A percentile compares a stretch with the other conserved stretches of the same genome.
These are phyloP conservation scores for Heliconius himera DNA, from an alignment of 1,140 invertebrate species.

Conservation along the genomic window DNA sequence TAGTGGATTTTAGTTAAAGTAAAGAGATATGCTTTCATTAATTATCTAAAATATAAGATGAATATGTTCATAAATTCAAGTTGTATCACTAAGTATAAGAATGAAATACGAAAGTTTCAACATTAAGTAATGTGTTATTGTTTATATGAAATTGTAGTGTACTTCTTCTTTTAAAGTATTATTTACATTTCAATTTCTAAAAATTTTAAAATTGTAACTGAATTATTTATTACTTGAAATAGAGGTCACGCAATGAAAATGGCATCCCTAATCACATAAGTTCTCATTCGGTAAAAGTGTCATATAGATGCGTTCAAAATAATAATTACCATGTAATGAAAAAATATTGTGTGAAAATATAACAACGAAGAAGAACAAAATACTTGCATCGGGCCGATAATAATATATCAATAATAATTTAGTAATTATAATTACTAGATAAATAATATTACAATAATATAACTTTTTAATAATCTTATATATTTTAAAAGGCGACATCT, in stretches of 20 bases:
- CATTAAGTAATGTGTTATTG: no score
- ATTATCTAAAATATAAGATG: no score
- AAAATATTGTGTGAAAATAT: neutral
- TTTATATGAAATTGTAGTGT: no score
- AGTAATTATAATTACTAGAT: neutral
- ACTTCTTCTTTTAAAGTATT: no score
- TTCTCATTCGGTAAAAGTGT: slow-evolving; percentile 12
- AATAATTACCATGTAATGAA: neutral
- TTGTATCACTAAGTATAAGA: no score
- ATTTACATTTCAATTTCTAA: neutral
- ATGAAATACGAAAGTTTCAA: no score
- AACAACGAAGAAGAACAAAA: neutral
- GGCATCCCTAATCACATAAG: neutral
- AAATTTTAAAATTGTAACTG: neutral
- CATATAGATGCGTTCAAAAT: neutral
- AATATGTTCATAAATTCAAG: no score
- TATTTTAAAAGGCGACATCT: neutral
- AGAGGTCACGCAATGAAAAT: neutral
- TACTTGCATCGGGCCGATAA: no score
- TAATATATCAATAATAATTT: neutral
- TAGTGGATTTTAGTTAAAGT: no score
- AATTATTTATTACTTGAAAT: neutral
- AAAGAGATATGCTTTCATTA: no score
- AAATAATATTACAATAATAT: neutral
- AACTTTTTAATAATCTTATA: neutral